Evolutionary conservation across 2,797 vertebrate genomes (phyloP).

Genomic region (Spatula clypeata): DNA sequence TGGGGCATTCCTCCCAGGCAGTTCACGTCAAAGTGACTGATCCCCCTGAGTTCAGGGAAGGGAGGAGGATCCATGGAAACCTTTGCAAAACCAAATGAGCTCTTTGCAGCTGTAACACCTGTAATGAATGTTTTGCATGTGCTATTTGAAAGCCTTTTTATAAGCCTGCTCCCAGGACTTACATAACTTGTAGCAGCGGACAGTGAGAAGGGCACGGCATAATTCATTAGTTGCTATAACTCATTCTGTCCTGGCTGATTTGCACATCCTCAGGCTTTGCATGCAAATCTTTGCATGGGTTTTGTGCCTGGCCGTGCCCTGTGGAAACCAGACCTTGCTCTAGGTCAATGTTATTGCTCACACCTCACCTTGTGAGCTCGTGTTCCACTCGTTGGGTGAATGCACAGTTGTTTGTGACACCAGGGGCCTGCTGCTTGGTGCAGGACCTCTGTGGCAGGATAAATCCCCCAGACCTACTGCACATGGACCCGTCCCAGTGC

Average conservation of each 20-base stretch:
- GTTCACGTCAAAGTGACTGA: not conserved
- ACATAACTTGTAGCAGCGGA: not conserved
- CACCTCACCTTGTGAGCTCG: no score
- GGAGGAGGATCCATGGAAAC: not conserved
- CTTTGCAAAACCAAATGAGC: not conserved
- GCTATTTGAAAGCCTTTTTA: not conserved
- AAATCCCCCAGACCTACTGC: accelerated
- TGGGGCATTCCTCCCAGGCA: not conserved
- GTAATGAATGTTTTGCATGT: not conserved
- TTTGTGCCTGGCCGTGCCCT: not conserved
- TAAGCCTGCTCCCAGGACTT: not conserved
- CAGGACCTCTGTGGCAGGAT: no score
- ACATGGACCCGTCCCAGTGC: accelerated
- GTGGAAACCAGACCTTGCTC: no score
- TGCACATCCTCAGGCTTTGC: not conserved
- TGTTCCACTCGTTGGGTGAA: no score
- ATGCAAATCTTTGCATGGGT: not conserved
- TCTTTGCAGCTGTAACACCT: not conserved
- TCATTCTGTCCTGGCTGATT: not conserved
- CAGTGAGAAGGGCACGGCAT: not conserved
- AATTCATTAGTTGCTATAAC: not conserved
- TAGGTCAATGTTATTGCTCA: no score
- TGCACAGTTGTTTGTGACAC: no score
- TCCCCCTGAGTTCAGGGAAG: accelerated
- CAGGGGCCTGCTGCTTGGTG: no score